Evolutionary conservation across 2,113 vertebrate species (phyloP).

Genomic region (Pteropus alecto): DNA sequence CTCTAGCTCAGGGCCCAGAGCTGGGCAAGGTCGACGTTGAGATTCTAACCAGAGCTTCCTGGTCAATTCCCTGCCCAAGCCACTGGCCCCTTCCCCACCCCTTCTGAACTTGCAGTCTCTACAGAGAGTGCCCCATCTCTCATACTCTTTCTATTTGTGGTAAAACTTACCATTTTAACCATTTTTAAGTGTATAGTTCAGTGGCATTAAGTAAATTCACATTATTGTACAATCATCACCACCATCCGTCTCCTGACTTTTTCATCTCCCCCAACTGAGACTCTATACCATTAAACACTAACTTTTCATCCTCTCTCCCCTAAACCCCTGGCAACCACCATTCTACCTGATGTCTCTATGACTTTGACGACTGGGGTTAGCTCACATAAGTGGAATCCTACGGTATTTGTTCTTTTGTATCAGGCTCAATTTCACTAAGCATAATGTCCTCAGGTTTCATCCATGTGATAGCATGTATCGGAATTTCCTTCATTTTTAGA

Average conservation of each 20-base stretch:
- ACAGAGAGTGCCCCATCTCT: background rate
- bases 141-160: background rate
- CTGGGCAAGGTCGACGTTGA: accelerated
- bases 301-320: no score
- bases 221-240: accelerated
- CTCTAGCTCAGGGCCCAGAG: background rate
- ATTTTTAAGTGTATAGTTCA: background rate
- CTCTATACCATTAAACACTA: background rate
- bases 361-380: background rate
- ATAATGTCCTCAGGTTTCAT: background rate
- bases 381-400: background rate
- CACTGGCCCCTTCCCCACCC: accelerated
- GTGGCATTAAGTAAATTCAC: background rate
- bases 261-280: background rate
- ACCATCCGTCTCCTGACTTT: no score
- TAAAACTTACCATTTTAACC: background rate
- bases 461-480: accelerated
- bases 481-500: background rate
- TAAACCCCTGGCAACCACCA: no score
- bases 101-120: background rate
- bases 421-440: background rate
- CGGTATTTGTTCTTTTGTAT: background rate
- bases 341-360: background rate
- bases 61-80: no score
- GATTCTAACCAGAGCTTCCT: background rate